Evolutionary conservation across 2,113 vertebrate genomes (phyloP), one percentile per base, ranked within the genome.

Genomic region (Paedocypris sp.): DNA sequence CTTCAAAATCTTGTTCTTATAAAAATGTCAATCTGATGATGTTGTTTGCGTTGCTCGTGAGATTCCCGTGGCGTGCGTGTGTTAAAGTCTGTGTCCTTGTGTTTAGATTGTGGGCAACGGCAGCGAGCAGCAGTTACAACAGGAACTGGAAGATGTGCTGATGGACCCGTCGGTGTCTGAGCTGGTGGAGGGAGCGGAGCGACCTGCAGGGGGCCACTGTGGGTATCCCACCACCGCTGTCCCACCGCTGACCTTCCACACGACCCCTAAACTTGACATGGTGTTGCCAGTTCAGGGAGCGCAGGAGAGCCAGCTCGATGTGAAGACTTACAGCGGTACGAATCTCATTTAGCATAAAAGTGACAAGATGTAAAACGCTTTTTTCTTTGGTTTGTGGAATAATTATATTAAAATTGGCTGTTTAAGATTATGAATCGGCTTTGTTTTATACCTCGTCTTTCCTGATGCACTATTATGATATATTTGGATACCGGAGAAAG

Each of bases 21-120:
- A n/a, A n/a, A n/a, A n/a, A n/a, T n/a, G n/a, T n/a, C n/a, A n/a
- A n/a, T n/a, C n/a, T n/a, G n/a, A n/a, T n/a, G n/a, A n/a, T n/a
- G n/a, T n/a, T n/a, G n/a, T n/a, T n/a, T n/a, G n/a, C n/a, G n/a
- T n/a, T n/a, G n/a, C n/a, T n/a, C n/a, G n/a, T n/a, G n/a, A n/a
- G n/a, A n/a, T n/a, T n/a, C n/a, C n/a, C n/a, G 13, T 23, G 60
- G 18, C 51, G 50, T 60, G 62, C 62, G 22, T 59, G 52, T 51
- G 28, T 68, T 36, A n/a, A n/a, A n/a, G 32, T 45, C 26, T 61
- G 29, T 42, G 32, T 38, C n/a, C 64, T 39, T 68, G 45, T 39
- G 13, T 60, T 46, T 69, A 98, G 93, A 99, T 98, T 63, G 88
- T 95, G 78, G 94, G 95, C 52, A 97, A 98, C 89, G 95, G 95